Base-by-base conservation (phyloP, 2,113 vertebrate genomes). In the Atrichornis clamosus region DNA sequence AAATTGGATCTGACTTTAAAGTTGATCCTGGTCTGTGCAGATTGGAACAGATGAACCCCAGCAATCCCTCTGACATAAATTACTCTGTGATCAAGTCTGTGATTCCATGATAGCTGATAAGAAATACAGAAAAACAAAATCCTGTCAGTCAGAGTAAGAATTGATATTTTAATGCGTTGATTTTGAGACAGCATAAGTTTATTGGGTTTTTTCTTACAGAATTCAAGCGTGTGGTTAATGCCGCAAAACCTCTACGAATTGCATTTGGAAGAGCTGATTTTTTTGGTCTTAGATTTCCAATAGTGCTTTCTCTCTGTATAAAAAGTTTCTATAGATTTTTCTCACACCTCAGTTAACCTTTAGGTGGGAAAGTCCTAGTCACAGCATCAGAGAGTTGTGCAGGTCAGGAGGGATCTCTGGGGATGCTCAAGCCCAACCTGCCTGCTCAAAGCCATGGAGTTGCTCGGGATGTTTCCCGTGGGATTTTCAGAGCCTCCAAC, bases 151-250 rank as follows among this genome's bases (percentile, higher is more conserved):
- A 72, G 64, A 64, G 59, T 92, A 58, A 26, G 88, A 84, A 68
- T 79, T 19, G 11, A 28, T 49, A 32, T 91, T 87, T 47, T 30
- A 76, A 15, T 90, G 49, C n/a, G 20, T 39, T 64, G 49, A 26
- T 64, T 90, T 68, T 55, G 62, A 86, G 93, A n/a, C 3, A 13
- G 8, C 8, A 1, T 9, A 62, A 50, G 21, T 47, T 28, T 32
- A 1, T n/a, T 72, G 21, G 1, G 10, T 26, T 1, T 69, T 83
- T 83, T 14, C 27, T 35, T 62, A 10, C 0, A 0, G 62, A 14
- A 47, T 91, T 90, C 47, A 72, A 44, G 20, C 0, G 0, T 46
- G 44, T 41, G 52, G 23, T 84, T 46, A 50, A n/a, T 64, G 53
- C 75, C 72, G 47, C 44, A 30, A 76, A 80, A 80, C 10, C 32